These are phyloP conservation scores for Tragopan temminckii DNA, from an alignment of 2,797 vertebrate species.

Conservation along the genomic window DNA sequence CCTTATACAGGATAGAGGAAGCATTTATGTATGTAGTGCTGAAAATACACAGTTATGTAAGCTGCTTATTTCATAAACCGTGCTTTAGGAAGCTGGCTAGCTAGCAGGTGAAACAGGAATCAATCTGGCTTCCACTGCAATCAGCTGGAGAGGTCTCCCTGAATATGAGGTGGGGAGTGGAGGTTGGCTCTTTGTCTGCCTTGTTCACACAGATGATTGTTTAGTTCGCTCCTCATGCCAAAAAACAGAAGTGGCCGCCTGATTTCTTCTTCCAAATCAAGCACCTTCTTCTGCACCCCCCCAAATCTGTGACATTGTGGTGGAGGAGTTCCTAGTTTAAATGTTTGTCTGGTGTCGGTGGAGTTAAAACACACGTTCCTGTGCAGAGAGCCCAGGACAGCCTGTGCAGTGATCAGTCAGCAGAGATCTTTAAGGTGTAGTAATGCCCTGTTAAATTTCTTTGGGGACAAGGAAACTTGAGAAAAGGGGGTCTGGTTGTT, in stretches of 20 bases:
- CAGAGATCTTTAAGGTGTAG: slow-evolving; percentile 24
- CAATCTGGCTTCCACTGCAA: neutral
- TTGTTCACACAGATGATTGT: neutral
- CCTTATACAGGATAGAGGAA: slow-evolving; percentile 46
- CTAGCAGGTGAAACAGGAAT: slow-evolving; percentile 19
- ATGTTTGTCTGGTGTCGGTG: neutral
- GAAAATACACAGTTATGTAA: slow-evolving; percentile 46
- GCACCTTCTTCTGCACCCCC: neutral
- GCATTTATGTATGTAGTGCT: slow-evolving; percentile 34
- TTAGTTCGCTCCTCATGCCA: neutral
- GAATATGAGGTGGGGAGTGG: neutral
- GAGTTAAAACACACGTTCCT: neutral
- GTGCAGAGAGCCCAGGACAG: neutral
- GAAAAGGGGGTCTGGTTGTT: neutral
- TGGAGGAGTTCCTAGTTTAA: neutral
- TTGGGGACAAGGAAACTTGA: neutral
- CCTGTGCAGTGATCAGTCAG: neutral
- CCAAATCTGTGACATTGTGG: neutral
- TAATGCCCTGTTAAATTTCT: neutral
- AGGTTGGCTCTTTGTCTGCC: neutral
- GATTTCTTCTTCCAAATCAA: neutral
- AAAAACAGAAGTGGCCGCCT: neutral
- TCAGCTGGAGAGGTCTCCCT: neutral
- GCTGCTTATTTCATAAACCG: slow-evolving; percentile 20
- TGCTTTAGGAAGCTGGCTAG: neutral